phyloP scores from a whole-genome alignment of 2,797 vertebrate genomes.

The Schizopygopsis malacanthus region DNA sequence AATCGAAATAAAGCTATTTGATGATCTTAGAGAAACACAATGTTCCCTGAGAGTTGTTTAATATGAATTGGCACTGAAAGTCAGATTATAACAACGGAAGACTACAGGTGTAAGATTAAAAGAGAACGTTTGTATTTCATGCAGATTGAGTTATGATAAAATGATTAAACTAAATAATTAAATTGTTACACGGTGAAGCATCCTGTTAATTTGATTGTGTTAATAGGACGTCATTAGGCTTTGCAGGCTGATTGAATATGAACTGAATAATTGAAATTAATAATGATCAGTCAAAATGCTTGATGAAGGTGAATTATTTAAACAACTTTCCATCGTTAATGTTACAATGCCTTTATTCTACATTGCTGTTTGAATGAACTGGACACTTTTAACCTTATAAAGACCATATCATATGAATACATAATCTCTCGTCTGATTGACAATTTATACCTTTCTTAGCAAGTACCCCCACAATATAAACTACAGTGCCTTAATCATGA shows the following conservation, averaged over 20 bases:
- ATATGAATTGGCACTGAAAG: neutral
- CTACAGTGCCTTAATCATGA: neutral
- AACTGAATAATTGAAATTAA: constrained; percentile 40
- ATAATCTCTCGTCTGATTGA: neutral
- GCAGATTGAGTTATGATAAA: neutral
- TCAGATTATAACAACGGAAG: neutral
- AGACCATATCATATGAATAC: neutral
- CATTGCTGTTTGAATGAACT: neutral
- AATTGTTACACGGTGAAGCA: neutral
- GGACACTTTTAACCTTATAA: neutral
- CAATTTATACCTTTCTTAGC: neutral
- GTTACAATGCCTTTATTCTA: neutral
- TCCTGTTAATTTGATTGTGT: neutral
- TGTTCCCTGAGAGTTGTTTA: constrained; percentile 14
- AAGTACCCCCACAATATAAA: neutral
- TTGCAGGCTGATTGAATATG: constrained; percentile 7
- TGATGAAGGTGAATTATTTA: constrained; percentile 3
- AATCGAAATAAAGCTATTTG: constrained; percentile 41
- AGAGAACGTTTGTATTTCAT: neutral
- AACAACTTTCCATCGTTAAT: neutral
- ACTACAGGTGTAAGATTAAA: neutral
- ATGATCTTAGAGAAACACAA: constrained; percentile 40
- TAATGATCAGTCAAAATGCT: constrained; percentile 1
- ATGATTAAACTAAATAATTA: neutral
- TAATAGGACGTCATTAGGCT: constrained; percentile 19